Evolutionary conservation across 1,140 invertebrate species (phyloP), one percentile per base, ranked within the genome.

Genomic region (Drosophila melanica): DNA sequence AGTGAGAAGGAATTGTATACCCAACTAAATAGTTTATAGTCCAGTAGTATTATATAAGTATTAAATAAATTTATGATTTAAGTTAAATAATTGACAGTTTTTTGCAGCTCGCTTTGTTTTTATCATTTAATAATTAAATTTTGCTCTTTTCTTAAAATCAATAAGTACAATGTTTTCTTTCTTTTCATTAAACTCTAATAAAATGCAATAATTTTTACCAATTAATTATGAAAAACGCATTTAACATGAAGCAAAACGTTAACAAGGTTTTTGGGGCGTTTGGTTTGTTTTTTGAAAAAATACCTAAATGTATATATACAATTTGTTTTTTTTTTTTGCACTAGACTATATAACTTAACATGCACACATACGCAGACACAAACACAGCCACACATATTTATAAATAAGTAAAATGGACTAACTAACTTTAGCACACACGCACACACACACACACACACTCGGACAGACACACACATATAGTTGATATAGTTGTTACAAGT

Each of bases 381-480:
- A 54, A 39, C 14, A 41, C 20, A 23, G 2, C 2, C 20, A 23
- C 3, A 23, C 2, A 23, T 23, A 23, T 23, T 23, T 48, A 64
- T 64, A 76, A 80, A 59, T 74, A 64, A 72, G 53, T 74, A 77
- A 81, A 77, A 74, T 64, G 68, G 68, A 81, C 74, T 81, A 81
- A 53, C 79, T 81, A 81, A 81, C 59, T 37, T 5, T 59, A 51
- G 47, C 45, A 23, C 27, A 27, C 27, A 9, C 16, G 4, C 20
- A 20, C 42, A 63, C 33, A 64, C 48, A 58, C 27, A 7, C 27
- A 27, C 6, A 48, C 33, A 33, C 37, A 39, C 30, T 35, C 7
- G 12, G 23, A 58, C 23, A 33, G n/a, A 45, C 20, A 57, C 14
- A 18, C 41, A 59, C 10, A 35, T 20, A 30, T 30, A 33, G 14